These are phyloP conservation scores for Azemiops feae DNA, from an alignment of 2,113 vertebrate genomes.

Conservation along the genomic window DNA sequence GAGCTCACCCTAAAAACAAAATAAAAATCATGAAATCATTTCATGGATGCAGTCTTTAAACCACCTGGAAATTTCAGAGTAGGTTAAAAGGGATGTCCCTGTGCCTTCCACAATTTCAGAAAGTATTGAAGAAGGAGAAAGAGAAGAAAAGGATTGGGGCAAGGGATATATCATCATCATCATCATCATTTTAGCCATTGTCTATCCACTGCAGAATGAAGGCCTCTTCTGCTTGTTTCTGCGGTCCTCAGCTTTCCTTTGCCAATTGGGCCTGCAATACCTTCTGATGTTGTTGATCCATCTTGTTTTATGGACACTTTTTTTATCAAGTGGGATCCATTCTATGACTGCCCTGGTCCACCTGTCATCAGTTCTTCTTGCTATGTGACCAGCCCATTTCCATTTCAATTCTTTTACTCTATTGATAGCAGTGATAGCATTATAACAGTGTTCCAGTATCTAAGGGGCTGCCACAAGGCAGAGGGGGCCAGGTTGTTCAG, in stretches of 20 bases:
- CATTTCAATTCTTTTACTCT: not conserved
- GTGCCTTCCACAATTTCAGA: not conserved
- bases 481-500: too few relatives aligned
- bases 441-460: too few relatives aligned
- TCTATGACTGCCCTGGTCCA: not conserved
- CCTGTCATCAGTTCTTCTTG: not conserved
- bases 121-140: not conserved
- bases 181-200: not conserved
- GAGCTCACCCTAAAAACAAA: not conserved
- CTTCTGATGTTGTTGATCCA: not conserved
- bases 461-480: too few relatives aligned
- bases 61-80: not conserved
- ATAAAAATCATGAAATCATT: not conserved
- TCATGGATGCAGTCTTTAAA: not conserved
- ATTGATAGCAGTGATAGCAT: not conserved
- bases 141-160: not conserved
- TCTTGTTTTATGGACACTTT: not conserved
- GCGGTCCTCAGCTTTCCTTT: not conserved
- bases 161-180: not conserved
- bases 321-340: not conserved
- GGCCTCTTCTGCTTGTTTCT: not conserved
- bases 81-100: not conserved
- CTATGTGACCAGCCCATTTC: not conserved
- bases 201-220: not conserved
- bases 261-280: not conserved